Base-by-base conservation (phyloP, 2,888 invertebrate species). In the Elysia crispata region DNA sequence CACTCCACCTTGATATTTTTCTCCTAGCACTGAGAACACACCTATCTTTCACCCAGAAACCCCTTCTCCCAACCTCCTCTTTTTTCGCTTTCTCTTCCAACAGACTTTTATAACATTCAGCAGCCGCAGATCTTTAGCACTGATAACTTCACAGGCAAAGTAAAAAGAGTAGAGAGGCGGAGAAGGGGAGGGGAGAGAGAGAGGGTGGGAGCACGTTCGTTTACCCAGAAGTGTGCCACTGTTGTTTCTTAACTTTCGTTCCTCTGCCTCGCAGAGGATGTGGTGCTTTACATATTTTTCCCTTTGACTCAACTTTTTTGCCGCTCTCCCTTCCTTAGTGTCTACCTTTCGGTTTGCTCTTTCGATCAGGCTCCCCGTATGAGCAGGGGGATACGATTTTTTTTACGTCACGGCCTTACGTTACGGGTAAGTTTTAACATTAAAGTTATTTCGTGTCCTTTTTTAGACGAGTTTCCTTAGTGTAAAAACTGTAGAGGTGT, bases 261-360 rank as follows among this genome's bases (percentile, higher is more conserved):
- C 41, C 33, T 18, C 69, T 50, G 49, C 30, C 73, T 23, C 49
- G 8, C 73, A 23, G 50, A 49, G 15, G n/a, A 23, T 50, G 50
- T 41, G 1, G 6, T 30, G n/a, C 73, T 49, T 28, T 50, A 15
- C 49, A 41, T n/a, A n/a, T 41, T 23, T 72, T 30, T 50, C 73
- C 23, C 73, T 41, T 41, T 41, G 3, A 11, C 41, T 41, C 41
- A 41, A 41, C 41, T 41, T 41, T 41, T 41, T 41, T 41, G 3
- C 41, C 67, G 6, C 67, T 23, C 67, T 67, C 67, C 25, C 67
- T 13, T 28, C 28, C 67, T 13, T 28, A 6, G 23, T 13, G 23
- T 67, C 67, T 67, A 6, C 28, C 67, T 67, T 28, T 67, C 67
- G n/a, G 23, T 67, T 60, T 15, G 3, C 15, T 60, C 60, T 60